Conservation (phyloP, 1,140 invertebrate species). For the Cotesia vestalis region DNA sequence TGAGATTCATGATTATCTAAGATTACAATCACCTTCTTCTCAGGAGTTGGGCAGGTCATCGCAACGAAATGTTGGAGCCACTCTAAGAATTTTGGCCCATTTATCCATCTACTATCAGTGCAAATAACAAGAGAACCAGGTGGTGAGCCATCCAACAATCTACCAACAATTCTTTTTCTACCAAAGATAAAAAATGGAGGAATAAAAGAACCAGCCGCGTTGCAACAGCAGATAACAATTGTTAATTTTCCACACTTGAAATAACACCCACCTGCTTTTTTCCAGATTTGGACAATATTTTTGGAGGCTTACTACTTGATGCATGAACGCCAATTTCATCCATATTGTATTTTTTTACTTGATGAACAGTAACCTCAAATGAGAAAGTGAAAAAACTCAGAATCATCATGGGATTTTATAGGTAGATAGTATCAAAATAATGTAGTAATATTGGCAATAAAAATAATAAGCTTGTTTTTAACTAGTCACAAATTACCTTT, state of each 20-base stretch:
- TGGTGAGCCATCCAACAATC: constrained; percentile 42
- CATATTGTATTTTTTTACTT: no score
- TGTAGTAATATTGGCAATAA: no score
- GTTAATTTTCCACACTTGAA: constrained; percentile 45
- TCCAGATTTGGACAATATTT: constrained; percentile 51
- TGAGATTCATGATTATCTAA: constrained; percentile 48
- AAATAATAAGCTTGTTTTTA: no score
- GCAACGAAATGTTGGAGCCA: constrained; percentile 42
- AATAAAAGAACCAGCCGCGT: constrained; percentile 43
- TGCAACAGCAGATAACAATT: constrained; percentile 42
- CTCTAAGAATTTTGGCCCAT: constrained; percentile 38
- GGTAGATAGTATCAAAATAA: no score
- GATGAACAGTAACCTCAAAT: no score
- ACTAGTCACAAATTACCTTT: no score
- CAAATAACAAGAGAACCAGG: constrained; percentile 38
- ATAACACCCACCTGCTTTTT: constrained; percentile 47
- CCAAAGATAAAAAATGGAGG: constrained; percentile 49
- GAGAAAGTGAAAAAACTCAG: no score
- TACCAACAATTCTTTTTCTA: constrained; percentile 38
- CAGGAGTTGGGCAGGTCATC: constrained; percentile 39
- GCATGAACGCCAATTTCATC: background rate
- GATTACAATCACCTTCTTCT: constrained; percentile 46
- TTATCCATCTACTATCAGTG: constrained; percentile 45
- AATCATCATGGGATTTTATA: no score
- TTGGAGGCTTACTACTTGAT: constrained; percentile 37